Percentiles rank a stretch among this genome's conserved stretches.
These are phyloP conservation scores for Typhlichthys eigenmanni DNA, from an alignment of 2,797 vertebrate genomes.

Conservation along the genomic window DNA sequence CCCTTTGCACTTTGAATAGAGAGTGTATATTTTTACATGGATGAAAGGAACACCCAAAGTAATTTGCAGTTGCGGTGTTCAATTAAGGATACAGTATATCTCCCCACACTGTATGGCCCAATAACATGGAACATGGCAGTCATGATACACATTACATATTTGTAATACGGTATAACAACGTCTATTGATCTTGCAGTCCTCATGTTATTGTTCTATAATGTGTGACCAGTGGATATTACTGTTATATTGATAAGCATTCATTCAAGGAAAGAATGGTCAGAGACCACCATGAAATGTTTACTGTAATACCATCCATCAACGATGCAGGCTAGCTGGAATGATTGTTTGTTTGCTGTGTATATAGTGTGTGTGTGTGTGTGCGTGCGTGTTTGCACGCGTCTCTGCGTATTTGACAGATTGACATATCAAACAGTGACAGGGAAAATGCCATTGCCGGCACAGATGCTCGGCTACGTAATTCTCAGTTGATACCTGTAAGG, in stretches of 20 bases:
- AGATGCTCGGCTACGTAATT: constrained; percentile 52
- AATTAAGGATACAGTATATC: no score
- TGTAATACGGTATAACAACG: background rate
- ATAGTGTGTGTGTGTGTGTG: background rate
- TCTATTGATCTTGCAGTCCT: background rate
- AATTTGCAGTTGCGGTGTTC: no score
- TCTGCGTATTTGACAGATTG: constrained; percentile 54
- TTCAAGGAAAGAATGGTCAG: background rate
- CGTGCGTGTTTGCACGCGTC: background rate
- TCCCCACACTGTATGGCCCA: no score
- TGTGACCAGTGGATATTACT: no score
- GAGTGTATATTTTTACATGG: background rate
- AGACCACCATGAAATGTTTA: constrained; percentile 2
- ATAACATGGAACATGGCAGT: no score
- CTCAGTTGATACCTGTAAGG: constrained; percentile 63
- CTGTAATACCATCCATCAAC: background rate
- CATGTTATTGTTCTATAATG: no score
- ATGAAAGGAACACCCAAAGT: no score
- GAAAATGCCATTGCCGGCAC: constrained; percentile 54
- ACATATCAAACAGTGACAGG: constrained; percentile 55
- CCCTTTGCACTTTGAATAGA: background rate
- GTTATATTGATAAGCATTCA: background rate
- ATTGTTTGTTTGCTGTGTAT: background rate
- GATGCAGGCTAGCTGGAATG: background rate
- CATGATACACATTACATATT: no score